Percentiles rank a stretch among this genome's conserved stretches.
Evolutionary conservation across 1,140 invertebrate genomes (phyloP).

Genomic region (Brachionus rubens): DNA sequence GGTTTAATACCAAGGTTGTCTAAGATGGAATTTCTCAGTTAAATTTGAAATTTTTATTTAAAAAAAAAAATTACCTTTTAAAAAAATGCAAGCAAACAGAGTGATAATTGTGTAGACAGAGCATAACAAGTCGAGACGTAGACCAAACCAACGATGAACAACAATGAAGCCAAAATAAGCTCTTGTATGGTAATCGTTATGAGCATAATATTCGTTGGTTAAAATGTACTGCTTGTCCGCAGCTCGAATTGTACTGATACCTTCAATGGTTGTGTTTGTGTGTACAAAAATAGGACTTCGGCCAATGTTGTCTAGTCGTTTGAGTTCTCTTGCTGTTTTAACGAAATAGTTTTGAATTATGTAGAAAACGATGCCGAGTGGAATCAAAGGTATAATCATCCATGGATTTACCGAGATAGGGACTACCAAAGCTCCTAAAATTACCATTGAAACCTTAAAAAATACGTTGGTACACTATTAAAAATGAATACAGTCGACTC

Average conservation of each 20-base stretch:
- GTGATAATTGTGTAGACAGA: constrained; percentile 22
- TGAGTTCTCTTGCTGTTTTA: constrained; percentile 75
- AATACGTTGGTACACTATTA: no score
- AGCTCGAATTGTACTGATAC: constrained; percentile 81
- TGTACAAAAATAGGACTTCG: constrained; percentile 76
- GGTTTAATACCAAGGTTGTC: constrained; percentile 26
- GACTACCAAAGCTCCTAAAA: constrained; percentile 72
- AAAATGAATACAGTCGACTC: no score
- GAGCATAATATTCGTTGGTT: constrained; percentile 67
- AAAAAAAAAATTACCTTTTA: constrained; percentile 12
- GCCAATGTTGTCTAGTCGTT: constrained; percentile 56
- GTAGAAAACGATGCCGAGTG: constrained; percentile 71
- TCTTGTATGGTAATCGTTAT: constrained; percentile 65
- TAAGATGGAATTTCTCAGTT: background rate
- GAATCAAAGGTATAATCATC: constrained; percentile 66
- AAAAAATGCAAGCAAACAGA: constrained; percentile 26
- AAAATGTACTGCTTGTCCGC: constrained; percentile 68
- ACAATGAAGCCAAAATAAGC: constrained; percentile 69
- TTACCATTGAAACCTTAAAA: constrained; percentile 69
- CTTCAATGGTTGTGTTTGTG: constrained; percentile 79
- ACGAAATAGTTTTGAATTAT: constrained; percentile 74
- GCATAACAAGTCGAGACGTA: constrained; percentile 73
- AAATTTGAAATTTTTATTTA: background rate
- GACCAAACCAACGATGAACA: constrained; percentile 76
- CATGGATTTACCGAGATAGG: constrained; percentile 72